A percentile compares a stretch with the other conserved stretches of the same genome.
These are phyloP conservation scores for Nematolebias whitei DNA, from an alignment of 2,113 vertebrate genomes.

Conservation along the genomic window DNA sequence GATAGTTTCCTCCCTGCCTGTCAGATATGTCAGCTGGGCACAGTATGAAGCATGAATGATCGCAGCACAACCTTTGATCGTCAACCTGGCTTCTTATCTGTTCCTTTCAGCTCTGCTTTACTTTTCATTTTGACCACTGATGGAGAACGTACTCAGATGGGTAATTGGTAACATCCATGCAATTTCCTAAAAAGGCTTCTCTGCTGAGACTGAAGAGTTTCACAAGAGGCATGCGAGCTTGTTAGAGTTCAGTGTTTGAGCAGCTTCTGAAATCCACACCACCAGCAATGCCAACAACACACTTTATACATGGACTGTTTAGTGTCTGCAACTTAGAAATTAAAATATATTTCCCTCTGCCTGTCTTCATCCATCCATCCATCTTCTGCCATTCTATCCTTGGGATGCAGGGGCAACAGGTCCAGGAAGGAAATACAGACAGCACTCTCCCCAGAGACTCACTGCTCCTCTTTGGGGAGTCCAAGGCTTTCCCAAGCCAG, in stretches of 20 bases:
- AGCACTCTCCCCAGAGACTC: no score
- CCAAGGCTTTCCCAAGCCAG: no score
- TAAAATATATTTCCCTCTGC: not conserved
- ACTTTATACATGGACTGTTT: not conserved
- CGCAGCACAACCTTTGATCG: slow-evolving; percentile 28
- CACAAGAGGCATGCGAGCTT: not conserved
- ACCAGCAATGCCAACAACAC: no score
- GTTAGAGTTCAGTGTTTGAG: not conserved
- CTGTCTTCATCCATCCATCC: not conserved
- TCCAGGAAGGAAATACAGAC: no score
- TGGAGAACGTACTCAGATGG: slow-evolving; percentile 5
- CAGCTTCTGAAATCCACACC: not conserved
- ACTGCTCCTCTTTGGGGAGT: no score
- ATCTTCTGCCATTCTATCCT: not conserved
- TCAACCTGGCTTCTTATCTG: slow-evolving; percentile 6
- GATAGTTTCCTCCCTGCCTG: slow-evolving; percentile 25
- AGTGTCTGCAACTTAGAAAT: not conserved
- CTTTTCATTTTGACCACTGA: slow-evolving; percentile 32
- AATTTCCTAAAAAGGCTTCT: slow-evolving; percentile 15
- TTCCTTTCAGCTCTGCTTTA: not conserved
- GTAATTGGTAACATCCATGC: not conserved
- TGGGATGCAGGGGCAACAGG: no score
- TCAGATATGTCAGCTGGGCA: slow-evolving; percentile 42
- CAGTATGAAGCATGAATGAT: slow-evolving; percentile 33
- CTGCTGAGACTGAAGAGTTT: not conserved